Evolutionary conservation across 2,888 invertebrate species (phyloP), one percentile per base, ranked within the genome.

Genomic region (Melikaiella ostensackeni): DNA sequence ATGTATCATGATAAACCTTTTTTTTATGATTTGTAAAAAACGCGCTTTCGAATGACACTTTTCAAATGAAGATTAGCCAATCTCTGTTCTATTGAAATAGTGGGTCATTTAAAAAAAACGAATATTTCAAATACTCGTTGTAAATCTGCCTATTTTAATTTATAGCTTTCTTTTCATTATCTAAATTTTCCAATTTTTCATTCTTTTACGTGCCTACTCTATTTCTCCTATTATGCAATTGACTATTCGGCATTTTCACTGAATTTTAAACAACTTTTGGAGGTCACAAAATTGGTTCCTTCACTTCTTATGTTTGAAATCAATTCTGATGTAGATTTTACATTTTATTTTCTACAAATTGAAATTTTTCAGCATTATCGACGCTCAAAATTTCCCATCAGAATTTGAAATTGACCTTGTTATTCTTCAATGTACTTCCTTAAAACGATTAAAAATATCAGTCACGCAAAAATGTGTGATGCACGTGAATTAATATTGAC

Each of bases 21-120:
- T 50, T 30, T 50, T 70, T 55, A 70, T 70, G 50, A 70, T 50
- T 70, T 30, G 30, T 70, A 70, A 70, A 50, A 70, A 30, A 46
- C 33, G 30, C 50, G 21, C 33, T 70, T 27, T 30, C 30, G 21
- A 70, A 70, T 70, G 50, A 46, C 30, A 55, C 46, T 50, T 70
- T 70, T 70, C 70, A 70, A 70, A 70, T n/a, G 27, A 4, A 50
- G 70, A 70, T 70, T 50, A 55, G 30, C 66, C 27, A 46, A 70
- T 30, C 46, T n/a, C 30, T n/a, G 50, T 70, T 30, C 30, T 50
- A 50, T 8, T n/a, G 33, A 33, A 70, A 70, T 50, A 21, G n/a
- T 70, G 27, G 70, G 50, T 70, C 50, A 70, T 27, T 8, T 27
- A 0, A 11, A 30, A n/a, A 30, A 46, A 21, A 38, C 19, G 7